Conservation (phyloP, 1,140 invertebrate species). For the Andrena cerasifolii region DNA sequence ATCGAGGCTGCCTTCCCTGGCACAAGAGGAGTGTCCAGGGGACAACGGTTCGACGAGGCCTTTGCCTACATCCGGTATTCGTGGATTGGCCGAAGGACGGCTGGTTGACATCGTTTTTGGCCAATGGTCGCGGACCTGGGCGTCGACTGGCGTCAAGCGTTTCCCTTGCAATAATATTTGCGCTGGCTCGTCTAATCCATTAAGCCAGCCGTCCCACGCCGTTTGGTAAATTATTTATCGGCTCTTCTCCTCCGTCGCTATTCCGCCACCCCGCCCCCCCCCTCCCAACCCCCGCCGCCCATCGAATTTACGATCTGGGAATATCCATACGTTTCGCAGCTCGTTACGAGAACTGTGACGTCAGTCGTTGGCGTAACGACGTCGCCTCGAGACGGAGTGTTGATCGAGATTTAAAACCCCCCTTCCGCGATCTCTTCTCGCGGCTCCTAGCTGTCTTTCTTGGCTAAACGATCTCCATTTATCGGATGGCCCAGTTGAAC, state of each 20-base stretch:
- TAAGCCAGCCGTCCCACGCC: constrained; percentile 52
- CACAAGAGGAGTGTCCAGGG: not conserved
- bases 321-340: constrained; percentile 28
- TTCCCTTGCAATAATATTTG: constrained; percentile 74
- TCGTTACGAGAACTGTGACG: constrained; percentile 17
- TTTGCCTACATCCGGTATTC: constrained; percentile 20
- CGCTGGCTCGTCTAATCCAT: constrained; percentile 70
- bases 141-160: constrained; percentile 39
- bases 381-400: too few relatives aligned
- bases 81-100: constrained; percentile 50
- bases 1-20: too few relatives aligned
- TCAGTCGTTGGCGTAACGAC: constrained; percentile 15
- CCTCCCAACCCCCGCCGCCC: not conserved
- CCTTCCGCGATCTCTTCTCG: constrained; percentile 1
- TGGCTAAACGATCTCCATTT: not conserved
- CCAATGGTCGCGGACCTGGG: constrained; percentile 58
- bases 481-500: too few relatives aligned
- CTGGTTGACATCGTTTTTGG: constrained; percentile 61
- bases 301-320: constrained; percentile 57
- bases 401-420: not conserved
- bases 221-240: constrained; percentile 68
- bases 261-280: not conserved
- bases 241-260: constrained; percentile 12
- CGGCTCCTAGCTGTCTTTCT: not conserved
- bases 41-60: constrained; percentile 8